Evolutionary conservation across 2,888 invertebrate genomes (phyloP), one percentile per base, ranked within the genome.

Genomic region (Hirtodrosophila confusa): DNA sequence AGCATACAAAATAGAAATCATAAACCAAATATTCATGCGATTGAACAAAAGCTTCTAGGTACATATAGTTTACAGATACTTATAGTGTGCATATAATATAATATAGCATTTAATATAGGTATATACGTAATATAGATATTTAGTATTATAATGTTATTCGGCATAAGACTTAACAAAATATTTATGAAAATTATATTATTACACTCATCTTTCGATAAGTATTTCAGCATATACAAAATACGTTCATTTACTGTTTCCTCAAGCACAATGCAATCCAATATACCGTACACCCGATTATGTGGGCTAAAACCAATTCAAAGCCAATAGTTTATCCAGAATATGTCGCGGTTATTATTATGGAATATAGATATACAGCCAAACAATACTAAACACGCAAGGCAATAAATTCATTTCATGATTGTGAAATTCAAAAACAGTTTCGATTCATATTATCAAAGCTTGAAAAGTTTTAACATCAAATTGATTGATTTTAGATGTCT

Each of bases 1-100:
- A 43, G 54, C 29, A 35, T 35, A 54, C 40, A 45, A 69, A 56
- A 11, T 24, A 55, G 27, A 72, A 69, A 27, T 43, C 41, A 58
- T 55, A 55, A 44, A 33, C 27, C 40, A n/a, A 51, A 49, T 44
- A 48, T 36, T 49, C 27, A 49, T 69, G 57, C 75, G 23, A 39
- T 47, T 41, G 17, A 64, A 53, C 47, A 40, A 41, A 48, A 58
- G 45, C 9, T 29, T 50, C 41, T 57, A 45, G 58, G 49, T 56
- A 45, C 47, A 66, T 53, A 56, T 44, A 11, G 44, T 36, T 29
- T 48, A 31, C n/a, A 44, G 24, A 48, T 55, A 29, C 39, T 36
- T 47, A 50, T 50, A 40, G 37, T 37, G 31, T 11, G 33, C 40
- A 48, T 62, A 50, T 47, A 50, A 54, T 31, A 23, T 37, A 35